phyloP scores from a whole-genome alignment of 2,888 invertebrate genomes.

The Lasioglossum oenotherae region DNA sequence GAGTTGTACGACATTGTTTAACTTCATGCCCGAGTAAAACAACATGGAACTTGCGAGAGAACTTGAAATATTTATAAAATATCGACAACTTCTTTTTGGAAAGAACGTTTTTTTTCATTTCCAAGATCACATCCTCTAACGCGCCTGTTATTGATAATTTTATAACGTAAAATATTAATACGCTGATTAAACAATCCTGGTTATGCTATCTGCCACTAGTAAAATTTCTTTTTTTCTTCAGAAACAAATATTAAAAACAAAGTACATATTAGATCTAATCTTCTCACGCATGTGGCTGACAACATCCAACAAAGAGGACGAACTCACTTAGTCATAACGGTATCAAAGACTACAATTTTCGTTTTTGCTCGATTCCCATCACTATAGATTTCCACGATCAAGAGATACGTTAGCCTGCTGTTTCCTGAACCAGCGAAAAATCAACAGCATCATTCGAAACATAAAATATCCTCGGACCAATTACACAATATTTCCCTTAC shows the following conservation, averaged over 20 bases:
- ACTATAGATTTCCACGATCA: slow-evolving; percentile 15
- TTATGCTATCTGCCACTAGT: not conserved
- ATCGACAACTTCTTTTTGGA: not conserved
- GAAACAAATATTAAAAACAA: not conserved
- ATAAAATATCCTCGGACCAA: not conserved
- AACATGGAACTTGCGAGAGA: not conserved
- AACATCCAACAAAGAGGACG: not conserved
- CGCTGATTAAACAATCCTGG: not conserved
- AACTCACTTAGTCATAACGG: not conserved
- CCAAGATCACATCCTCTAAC: not conserved
- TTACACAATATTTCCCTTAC: not conserved
- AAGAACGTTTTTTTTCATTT: not conserved
- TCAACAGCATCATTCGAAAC: not conserved
- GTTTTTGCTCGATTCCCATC: not conserved
- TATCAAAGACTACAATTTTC: not conserved
- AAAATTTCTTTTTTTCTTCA: not conserved
- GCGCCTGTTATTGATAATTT: not conserved
- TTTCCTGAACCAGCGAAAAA: slow-evolving; percentile 17
- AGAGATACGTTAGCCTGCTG: slow-evolving; percentile 13
- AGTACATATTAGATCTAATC: not conserved
- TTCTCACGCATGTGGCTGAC: not conserved
- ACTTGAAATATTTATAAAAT: not conserved
- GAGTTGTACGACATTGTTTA: too few species aligned
- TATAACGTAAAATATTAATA: not conserved
- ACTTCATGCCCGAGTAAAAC: not conserved